Evolutionary conservation across 2,888 invertebrate genomes (phyloP).

Genomic region (Ephialtes manifestator): DNA sequence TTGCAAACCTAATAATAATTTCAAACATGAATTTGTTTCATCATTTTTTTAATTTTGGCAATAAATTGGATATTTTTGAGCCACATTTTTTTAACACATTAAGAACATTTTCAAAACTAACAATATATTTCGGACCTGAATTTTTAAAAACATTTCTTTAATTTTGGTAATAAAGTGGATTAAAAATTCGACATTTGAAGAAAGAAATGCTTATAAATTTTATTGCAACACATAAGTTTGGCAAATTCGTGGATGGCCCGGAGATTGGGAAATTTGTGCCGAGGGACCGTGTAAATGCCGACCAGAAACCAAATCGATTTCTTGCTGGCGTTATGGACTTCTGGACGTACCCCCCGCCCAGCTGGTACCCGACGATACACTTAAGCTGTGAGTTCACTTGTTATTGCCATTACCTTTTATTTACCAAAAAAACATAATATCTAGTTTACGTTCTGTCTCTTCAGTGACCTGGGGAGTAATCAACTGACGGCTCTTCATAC

Average conservation of each 20-base stretch:
- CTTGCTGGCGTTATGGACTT: constrained; percentile 90
- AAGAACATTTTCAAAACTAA: no score
- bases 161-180: no score
- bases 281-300: constrained; percentile 90
- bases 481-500: constrained; percentile 90
- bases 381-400: constrained; percentile 88
- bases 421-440: neutral
- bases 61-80: no score
- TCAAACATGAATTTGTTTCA: no score
- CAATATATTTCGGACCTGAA: no score
- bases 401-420: neutral
- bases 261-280: constrained; percentile 88
- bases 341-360: constrained; percentile 88
- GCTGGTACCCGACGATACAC: constrained; percentile 89
- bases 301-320: constrained; percentile 89
- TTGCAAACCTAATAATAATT: no score
- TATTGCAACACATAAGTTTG: constrained; percentile 87
- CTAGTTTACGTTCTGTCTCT: constrained; percentile 7
- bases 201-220: neutral
- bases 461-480: constrained; percentile 92
- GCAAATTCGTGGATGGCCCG: constrained; percentile 88
- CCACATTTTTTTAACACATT: no score
- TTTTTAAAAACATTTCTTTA: no score
- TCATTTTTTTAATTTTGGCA: no score
- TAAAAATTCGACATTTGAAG: no score